Base-by-base conservation (phyloP, 2,888 invertebrate genomes). In the Hofmannophila pseudospretella region DNA sequence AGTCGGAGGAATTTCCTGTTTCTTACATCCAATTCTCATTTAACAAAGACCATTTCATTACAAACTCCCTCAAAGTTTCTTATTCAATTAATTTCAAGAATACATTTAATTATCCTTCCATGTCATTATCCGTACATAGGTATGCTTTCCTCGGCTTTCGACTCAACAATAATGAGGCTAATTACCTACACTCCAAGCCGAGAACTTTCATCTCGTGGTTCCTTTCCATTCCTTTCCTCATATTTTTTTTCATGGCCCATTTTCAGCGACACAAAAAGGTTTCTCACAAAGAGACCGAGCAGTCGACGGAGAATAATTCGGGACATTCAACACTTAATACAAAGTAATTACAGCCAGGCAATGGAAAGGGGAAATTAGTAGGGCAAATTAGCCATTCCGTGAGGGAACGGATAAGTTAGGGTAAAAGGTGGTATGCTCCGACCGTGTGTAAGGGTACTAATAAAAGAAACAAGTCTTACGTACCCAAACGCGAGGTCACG, bases 281-380 rank as follows among this genome's bases (percentile, higher is more conserved):
- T 27, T 11, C 34, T 12, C 5, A 8, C 35, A 23, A 23, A 23
- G 13, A 13, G 25, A 11, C 31, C 13, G 8, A n/a, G 11, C 10
- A 19, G 10, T 8, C 13, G 34, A 34, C 34, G 20, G 20, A 31
- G 20, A 39, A 20, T 39, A 32, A 35, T 32, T 27, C 10, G 35
- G 11, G 26, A 26, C 35, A 28, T 32, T 39, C 35, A 35, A 39
- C 39, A 39, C 32, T 13, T 35, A 35, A 39, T 39, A 27, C 39
- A 22, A 22, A 28, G 35, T 35, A 39, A 39, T 35, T 39, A 27
- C 32, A 9, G 27, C 2, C 23, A n/a, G 10, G 5, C 5, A 3
- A 22, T 14, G 9, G 14, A 22, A 30, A n/a, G 22, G 36, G 14
- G n/a, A 30, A 34, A 34, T 34, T 28, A 34, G 28, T 13, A 10